Base-by-base conservation (phyloP, 2,797 vertebrate species). In the Eulemur mongoz region DNA sequence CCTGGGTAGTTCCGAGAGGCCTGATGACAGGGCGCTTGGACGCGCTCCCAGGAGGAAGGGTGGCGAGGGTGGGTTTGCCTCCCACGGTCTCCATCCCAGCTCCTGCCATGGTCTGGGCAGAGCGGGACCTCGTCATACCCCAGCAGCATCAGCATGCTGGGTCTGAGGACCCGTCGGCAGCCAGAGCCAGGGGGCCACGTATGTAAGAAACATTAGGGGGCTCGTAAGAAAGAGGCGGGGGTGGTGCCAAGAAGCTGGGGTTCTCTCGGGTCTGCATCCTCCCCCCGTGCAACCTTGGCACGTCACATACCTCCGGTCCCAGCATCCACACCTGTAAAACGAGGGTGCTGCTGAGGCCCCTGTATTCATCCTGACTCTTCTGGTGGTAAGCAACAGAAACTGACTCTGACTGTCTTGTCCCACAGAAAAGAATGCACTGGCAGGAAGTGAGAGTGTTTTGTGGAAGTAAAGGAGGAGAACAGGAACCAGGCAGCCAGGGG, bases 121-220 rank as follows among this genome's bases (percentile, higher is more conserved):
- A n/a, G 20, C 5, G 0, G 75, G 52, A 7, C 13, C 13, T 73
- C 3, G 4, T 40, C 38, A 4, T 52, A 2, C 23, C 40, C 25
- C 12, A 1, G 48, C 23, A 25, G 50, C 9, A 1, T 18, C 40
- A 1, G 3, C 2, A 1, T 8, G 14, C 6, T 10, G 12, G 78
- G 61, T 1, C 4, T 6, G 15, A 0, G 18, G 23, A 27, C 35
- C 3, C 0, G 0, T 9, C 15, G 2, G 69, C 54, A 57, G 30
- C 32, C 57, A 1, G 59, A 69, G 50, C 17, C 5, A 0, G 57
- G 61, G 40, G 38, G 13, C 11, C 50, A 1, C 0, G 0, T 3
- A 0, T 25, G 54, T 12, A 17, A n/a, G 23, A 38, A 82, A 7
- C 0, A 3, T 40, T 2, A 18, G 5, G n/a, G 17, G 10, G 20